phyloP scores from a whole-genome alignment of 92 coral and sea anemone genomes.

The Muricea muricata region DNA sequence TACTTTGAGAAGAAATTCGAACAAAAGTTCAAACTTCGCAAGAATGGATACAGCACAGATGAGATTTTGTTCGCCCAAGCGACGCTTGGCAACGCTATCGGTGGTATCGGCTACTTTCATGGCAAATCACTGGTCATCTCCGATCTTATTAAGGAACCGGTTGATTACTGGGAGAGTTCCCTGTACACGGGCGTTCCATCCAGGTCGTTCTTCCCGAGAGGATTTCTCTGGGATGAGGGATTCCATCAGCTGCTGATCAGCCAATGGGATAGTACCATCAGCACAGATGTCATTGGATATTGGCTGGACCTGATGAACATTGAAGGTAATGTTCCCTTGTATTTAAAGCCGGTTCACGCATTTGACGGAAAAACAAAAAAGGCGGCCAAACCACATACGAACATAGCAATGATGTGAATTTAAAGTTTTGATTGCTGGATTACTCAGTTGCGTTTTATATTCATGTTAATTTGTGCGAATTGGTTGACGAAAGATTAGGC shows the following conservation, averaged over 20 bases:
- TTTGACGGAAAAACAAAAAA: no score
- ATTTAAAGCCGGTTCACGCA: no score
- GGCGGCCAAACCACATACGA: no score
- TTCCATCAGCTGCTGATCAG: slow-evolving; percentile 96
- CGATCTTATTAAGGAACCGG: slow-evolving; percentile 79
- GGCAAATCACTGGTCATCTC: slow-evolving; percentile 92
- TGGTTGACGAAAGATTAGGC: no score
- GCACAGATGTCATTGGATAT: slow-evolving; percentile 94
- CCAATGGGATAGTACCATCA: slow-evolving; percentile 92
- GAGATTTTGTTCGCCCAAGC: slow-evolving; percentile 89
- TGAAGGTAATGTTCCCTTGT: slow-evolving; percentile 53
- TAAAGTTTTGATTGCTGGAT: no score
- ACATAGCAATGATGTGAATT: no score
- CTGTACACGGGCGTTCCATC: slow-evolving; percentile 97
- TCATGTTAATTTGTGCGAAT: no score
- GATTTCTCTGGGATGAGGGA: slow-evolving; percentile 99
- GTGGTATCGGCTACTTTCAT: slow-evolving; percentile 93
- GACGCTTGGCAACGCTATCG: slow-evolving; percentile 86
- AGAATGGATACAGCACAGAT: slow-evolving; percentile 74
- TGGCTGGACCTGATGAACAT: slow-evolving; percentile 96
- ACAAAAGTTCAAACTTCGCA: slow-evolving; percentile 79
- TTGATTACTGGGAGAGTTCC: slow-evolving; percentile 92
- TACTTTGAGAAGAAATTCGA: slow-evolving; percentile 87
- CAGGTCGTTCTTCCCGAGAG: slow-evolving; percentile 94
- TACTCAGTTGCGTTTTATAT: no score